Percentiles rank a stretch among this genome's conserved stretches.
Conservation (phyloP, 2,113 vertebrate genomes). For the Lota lota region DNA sequence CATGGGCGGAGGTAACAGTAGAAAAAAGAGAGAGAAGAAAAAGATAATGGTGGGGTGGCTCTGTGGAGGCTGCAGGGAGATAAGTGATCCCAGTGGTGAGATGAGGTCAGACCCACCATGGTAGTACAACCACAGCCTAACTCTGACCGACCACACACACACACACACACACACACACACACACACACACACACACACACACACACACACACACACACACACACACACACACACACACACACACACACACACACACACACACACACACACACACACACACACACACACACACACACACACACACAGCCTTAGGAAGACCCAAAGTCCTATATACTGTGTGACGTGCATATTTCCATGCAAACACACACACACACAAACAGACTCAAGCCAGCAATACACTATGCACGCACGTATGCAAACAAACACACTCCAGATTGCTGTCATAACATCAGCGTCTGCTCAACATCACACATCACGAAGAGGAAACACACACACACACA, state of each 20-base stretch:
- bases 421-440: conserved; percentile 23
- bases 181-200: conserved; percentile 12
- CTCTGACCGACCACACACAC: conserved; percentile 21
- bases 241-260: conserved; percentile 21
- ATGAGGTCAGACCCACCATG: conserved; percentile 59
- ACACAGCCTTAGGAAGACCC: conserved; percentile 20
- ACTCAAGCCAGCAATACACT: neutral
- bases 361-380: neutral
- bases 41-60: conserved; percentile 27
- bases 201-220: conserved; percentile 23
- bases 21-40: conserved; percentile 8
- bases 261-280: conserved; percentile 17
- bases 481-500: conserved; percentile 35
- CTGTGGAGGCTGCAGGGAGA: conserved; percentile 40
- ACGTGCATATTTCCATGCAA: neutral
- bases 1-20: neutral
- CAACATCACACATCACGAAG: conserved; percentile 46
- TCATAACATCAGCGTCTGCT: conserved; percentile 69
- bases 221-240: conserved; percentile 17
- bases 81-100: conserved; percentile 64
- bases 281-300: conserved; percentile 1
- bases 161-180: conserved; percentile 23
- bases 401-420: no score
- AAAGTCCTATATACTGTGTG: conserved; percentile 19
- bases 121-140: conserved; percentile 54